These are phyloP conservation scores for Omphaloscelis lunosa DNA, from an alignment of 2,888 invertebrate species.

Conservation along the genomic window DNA sequence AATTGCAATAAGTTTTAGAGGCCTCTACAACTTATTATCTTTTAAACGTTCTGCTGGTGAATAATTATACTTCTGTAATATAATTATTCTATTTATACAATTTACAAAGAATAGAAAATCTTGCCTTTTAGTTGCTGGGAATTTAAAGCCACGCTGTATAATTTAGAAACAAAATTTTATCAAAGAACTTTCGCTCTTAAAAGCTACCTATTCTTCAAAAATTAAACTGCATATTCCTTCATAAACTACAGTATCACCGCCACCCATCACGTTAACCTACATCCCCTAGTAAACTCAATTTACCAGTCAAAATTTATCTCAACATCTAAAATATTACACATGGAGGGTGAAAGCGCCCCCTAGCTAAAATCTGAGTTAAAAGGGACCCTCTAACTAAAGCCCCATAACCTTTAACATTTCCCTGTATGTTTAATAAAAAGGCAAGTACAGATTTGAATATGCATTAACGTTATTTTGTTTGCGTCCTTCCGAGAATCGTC, in stretches of 20 bases:
- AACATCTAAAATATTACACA: slow-evolving; percentile 67
- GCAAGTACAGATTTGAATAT: slow-evolving; percentile 68
- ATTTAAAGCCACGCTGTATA: neutral
- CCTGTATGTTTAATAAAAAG: slow-evolving; percentile 66
- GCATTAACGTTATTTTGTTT: slow-evolving; percentile 69
- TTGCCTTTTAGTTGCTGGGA: neutral
- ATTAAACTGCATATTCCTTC: neutral
- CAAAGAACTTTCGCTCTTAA: neutral
- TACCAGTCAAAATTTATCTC: slow-evolving; percentile 67
- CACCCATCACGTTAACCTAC: slow-evolving; percentile 47
- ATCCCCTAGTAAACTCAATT: slow-evolving; percentile 61
- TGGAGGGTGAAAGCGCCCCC: slow-evolving; percentile 51
- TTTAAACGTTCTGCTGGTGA: neutral
- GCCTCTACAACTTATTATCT: neutral
- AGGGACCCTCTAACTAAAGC: slow-evolving; percentile 51
- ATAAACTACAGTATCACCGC: slow-evolving; percentile 42
- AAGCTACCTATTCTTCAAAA: neutral
- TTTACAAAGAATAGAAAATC: neutral
- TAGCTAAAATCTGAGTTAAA: slow-evolving; percentile 59
- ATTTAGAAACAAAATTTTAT: neutral
- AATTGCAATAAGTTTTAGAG: neutral
- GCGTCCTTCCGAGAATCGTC: slow-evolving; percentile 48
- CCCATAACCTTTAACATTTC: slow-evolving; percentile 63
- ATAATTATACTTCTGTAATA: neutral
- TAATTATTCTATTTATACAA: neutral